Percentiles rank a stretch among this genome's conserved stretches.
Evolutionary conservation across 1,140 invertebrate species (phyloP).

Genomic region (Papilio polyxenes): DNA sequence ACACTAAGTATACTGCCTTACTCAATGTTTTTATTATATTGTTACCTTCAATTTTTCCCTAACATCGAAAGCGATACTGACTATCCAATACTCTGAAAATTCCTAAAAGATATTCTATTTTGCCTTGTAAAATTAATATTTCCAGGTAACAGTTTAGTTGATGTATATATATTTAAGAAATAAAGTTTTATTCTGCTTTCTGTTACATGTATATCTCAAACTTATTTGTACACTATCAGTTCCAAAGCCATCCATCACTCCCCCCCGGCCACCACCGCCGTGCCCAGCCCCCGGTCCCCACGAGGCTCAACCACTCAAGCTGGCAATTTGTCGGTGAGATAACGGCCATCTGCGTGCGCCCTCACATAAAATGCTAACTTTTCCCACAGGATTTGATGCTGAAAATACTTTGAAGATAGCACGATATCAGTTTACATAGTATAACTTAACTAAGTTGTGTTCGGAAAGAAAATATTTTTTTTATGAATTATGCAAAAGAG

Average conservation of each 20-base stretch:
- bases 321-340: conserved; percentile 15
- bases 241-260: not conserved
- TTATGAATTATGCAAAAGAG: not conserved
- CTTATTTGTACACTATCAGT: not conserved
- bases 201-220: not conserved
- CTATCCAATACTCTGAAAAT: not conserved
- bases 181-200: not conserved
- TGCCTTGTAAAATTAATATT: too few species aligned
- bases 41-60: too few species aligned
- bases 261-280: not conserved
- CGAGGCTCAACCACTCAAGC: not conserved
- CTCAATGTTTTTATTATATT: too few species aligned
- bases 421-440: not conserved
- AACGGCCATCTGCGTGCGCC: conserved; percentile 8
- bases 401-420: not conserved
- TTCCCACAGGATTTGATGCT: conserved; percentile 1
- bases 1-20: not conserved
- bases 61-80: not conserved
- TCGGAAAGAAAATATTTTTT: not conserved
- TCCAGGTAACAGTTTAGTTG: not conserved
- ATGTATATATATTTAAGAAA: not conserved
- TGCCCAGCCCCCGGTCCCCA: not conserved
- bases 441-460: not conserved
- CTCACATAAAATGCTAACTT: conserved; percentile 6
- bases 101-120: not conserved